These are phyloP conservation scores for Plestiodon gilberti DNA, from an alignment of 2,113 vertebrate genomes.

Conservation along the genomic window DNA sequence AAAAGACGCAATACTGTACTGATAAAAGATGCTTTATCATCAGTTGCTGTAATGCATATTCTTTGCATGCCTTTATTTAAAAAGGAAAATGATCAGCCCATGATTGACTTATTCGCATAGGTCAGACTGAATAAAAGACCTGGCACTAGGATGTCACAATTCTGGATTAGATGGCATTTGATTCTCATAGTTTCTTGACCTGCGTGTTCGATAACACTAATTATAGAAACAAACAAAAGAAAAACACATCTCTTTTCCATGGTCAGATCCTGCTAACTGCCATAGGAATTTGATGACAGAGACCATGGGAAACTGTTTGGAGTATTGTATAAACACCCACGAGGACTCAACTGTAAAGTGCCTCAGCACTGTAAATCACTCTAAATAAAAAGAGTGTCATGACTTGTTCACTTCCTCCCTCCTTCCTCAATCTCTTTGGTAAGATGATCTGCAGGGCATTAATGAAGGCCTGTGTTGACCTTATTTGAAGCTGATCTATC, in stretches of 20 bases:
- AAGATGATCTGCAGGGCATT: not conserved
- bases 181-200: not conserved
- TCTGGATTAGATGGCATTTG: not conserved
- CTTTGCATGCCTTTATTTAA: not conserved
- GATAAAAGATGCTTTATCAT: no score
- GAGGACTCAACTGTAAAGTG: slow-evolving; percentile 1
- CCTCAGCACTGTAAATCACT: slow-evolving; percentile 2
- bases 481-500: not conserved
- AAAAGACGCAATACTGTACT: no score
- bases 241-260: not conserved
- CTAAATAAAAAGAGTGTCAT: slow-evolving; percentile 14
- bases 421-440: slow-evolving; percentile 12
- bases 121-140: not conserved
- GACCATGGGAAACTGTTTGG: not conserved
- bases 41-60: no score
- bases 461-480: not conserved
- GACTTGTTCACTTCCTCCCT: slow-evolving; percentile 31
- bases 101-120: not conserved
- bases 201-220: not conserved
- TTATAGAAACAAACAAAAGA: not conserved
- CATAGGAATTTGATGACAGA: accelerated
- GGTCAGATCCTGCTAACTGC: slow-evolving; percentile 1
- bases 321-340: not conserved
- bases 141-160: not conserved
- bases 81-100: not conserved